These are phyloP conservation scores for Prietella phreatophila DNA, from an alignment of 2,113 vertebrate genomes.

Conservation along the genomic window DNA sequence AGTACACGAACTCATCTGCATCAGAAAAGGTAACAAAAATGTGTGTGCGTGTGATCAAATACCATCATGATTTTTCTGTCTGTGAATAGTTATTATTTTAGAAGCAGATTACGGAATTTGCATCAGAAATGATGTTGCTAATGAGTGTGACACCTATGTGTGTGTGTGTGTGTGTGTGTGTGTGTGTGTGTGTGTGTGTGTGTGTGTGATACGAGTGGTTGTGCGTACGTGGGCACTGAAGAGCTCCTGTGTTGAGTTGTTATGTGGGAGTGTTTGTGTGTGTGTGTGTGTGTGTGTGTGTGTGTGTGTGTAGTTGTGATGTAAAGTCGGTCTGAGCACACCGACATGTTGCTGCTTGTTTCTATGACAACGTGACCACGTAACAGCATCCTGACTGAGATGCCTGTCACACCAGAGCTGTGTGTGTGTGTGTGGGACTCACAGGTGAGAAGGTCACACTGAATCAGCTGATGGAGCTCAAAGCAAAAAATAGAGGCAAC, in stretches of 20 bases:
- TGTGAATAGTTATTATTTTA: not conserved
- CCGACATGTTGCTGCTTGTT: constrained; percentile 63
- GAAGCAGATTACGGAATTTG: not conserved
- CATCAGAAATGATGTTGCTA: not conserved
- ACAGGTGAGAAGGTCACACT: constrained; percentile 5
- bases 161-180: constrained; percentile 49
- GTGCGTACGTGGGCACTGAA: constrained; percentile 47
- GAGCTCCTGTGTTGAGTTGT: constrained; percentile 55
- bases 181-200: constrained; percentile 30
- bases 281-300: constrained; percentile 27
- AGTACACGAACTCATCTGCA: constrained; percentile 97
- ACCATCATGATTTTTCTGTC: not conserved
- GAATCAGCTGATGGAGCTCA: constrained; percentile 9
- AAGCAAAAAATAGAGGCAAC: not conserved
- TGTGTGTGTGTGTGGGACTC: not conserved
- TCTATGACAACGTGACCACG: constrained; percentile 55
- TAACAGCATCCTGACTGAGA: constrained; percentile 28
- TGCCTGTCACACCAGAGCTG: not conserved
- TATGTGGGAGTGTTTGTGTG: constrained; percentile 58
- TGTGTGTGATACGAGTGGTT: constrained; percentile 23
- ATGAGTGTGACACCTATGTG: constrained; percentile 2
- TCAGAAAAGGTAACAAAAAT: constrained; percentile 90
- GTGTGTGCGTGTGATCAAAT: not conserved
- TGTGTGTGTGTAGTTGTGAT: constrained; percentile 49
- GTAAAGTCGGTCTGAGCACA: constrained; percentile 54